Evolutionary conservation across 2,797 vertebrate species (phyloP), one percentile per base, ranked within the genome.

Genomic region (Xyrichtys novacula): DNA sequence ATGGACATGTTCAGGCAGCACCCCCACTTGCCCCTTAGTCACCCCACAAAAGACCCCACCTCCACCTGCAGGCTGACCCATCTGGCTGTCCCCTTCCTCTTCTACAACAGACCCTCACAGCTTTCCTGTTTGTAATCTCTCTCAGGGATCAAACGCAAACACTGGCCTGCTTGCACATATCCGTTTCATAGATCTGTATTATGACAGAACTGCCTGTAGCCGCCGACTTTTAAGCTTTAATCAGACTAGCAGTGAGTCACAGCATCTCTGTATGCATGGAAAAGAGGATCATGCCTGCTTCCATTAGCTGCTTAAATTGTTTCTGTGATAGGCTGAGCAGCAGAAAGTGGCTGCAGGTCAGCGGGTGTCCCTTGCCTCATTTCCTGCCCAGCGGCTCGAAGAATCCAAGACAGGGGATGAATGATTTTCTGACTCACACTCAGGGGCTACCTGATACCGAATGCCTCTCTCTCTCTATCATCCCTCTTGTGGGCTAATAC

Each of bases 271-370:
- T 65, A 50, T 26, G 56, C 59, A 64, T 78, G 42, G 53, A 69
- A 81, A 65, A 84, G 76, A 76, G 80, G 75, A 84, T 86, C 75
- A 62, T 6, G 75, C 65, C 54, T 14, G 15, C 36, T 85, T 82
- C 83, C 83, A 87, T 89, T 89, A 88, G 83, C 80, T 72, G 67
- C 81, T 91, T 77, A 80, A 91, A 91, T 89, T 87, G 87, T 92
- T 85, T 85, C 74, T 69, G 42, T 76, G 86, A 88, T 75, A 71
- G 87, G 75, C 79, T 62, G 66, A 78, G 80, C 85, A 83, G 54
- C 53, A 1, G 83, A 76, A 67, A 85, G 81, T 82, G 81, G 80
- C 79, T 74, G 57, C 83, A 85, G 88, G 89, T 90, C 87, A 88
- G 81, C 36, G 64, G 81, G 87, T 88, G 81, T 86, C 82, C 77